phyloP scores from a whole-genome alignment of 2,797 vertebrate species.

The Tympanoctomys barrerae region DNA sequence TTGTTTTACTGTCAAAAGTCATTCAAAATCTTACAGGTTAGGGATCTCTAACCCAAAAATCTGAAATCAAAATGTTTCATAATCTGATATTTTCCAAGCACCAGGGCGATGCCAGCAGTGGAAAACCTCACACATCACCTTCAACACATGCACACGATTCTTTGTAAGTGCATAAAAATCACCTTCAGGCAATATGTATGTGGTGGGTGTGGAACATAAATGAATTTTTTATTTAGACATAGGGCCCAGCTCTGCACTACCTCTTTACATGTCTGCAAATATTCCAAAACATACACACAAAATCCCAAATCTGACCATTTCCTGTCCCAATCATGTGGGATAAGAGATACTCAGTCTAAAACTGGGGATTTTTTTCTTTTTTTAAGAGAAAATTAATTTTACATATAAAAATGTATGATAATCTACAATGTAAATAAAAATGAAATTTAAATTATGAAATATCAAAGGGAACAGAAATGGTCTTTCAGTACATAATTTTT shows the following conservation, averaged over 20 bases:
- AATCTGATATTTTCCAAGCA: not conserved
- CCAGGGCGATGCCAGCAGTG: not conserved
- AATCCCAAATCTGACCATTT: not conserved
- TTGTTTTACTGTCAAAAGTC: not conserved
- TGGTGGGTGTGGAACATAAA: not conserved
- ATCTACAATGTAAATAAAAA: slow-evolving; percentile 37
- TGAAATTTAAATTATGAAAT: slow-evolving; percentile 47
- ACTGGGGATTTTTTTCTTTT: not conserved
- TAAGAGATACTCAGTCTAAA: not conserved
- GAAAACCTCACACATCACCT: not conserved
- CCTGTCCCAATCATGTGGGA: not conserved
- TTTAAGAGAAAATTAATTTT: not conserved
- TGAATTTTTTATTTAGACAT: not conserved
- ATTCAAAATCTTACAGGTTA: slow-evolving; percentile 3
- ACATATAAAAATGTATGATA: slow-evolving; percentile 12
- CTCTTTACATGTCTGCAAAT: not conserved
- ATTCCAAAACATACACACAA: not conserved
- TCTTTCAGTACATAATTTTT: not conserved
- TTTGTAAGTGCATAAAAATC: not conserved
- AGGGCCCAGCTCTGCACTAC: not conserved
- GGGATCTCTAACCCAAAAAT: not conserved
- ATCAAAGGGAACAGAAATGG: not conserved
- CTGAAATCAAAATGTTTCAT: not conserved
- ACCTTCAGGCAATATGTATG: not conserved
- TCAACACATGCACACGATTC: not conserved